These are phyloP conservation scores for Lycia hirtaria DNA, from an alignment of 2,888 invertebrate species.

Conservation along the genomic window DNA sequence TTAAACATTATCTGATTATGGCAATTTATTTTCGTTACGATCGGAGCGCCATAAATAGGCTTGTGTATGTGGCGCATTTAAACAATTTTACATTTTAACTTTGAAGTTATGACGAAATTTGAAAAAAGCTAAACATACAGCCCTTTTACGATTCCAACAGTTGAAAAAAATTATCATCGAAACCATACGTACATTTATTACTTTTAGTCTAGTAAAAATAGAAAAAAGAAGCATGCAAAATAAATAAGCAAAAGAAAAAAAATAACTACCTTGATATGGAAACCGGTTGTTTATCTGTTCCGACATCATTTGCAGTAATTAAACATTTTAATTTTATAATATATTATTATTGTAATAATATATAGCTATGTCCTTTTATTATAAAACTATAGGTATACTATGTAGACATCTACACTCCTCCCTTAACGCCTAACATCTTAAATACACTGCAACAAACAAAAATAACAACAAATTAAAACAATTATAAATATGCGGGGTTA, in stretches of 20 bases:
- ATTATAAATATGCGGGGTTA: conserved; percentile 55
- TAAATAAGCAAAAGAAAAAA: conserved; percentile 54
- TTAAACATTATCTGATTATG: too few species aligned
- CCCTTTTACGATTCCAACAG: too few species aligned
- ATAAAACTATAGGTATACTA: conserved; percentile 84
- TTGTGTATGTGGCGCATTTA: too few species aligned
- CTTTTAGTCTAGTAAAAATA: background rate
- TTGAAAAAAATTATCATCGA: too few species aligned
- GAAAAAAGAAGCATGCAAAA: conserved; percentile 53
- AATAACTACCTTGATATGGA: conserved; percentile 73
- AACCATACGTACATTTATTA: too few species aligned
- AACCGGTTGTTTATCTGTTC: conserved; percentile 76
- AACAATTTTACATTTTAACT: too few species aligned
- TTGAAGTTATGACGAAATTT: too few species aligned
- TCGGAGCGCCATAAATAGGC: too few species aligned
- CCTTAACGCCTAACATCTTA: conserved; percentile 81
- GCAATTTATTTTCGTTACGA: too few species aligned
- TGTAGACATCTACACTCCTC: conserved; percentile 83
- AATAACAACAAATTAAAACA: conserved; percentile 64
- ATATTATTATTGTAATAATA: conserved; percentile 85
- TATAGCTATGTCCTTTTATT: conserved; percentile 83
- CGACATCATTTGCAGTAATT: conserved; percentile 68
- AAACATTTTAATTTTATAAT: conserved; percentile 72
- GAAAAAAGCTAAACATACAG: too few species aligned
- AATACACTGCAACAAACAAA: conserved; percentile 83